Evolutionary conservation across 2,113 vertebrate species (phyloP).

Genomic region (Aleadryas rufinucha): DNA sequence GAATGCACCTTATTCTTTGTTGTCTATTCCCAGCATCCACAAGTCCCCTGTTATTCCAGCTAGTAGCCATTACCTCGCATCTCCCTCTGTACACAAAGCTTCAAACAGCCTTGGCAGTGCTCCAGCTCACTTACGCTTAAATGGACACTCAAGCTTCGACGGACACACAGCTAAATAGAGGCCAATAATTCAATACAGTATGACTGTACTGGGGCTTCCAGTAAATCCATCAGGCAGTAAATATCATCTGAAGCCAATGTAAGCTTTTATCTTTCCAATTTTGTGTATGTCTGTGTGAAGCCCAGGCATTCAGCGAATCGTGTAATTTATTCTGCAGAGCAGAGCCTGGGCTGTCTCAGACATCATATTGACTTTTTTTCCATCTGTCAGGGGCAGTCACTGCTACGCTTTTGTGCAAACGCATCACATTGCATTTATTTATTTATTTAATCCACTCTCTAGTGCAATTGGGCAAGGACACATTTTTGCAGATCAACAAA

Average conservation of each 20-base stretch:
- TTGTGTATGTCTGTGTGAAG: conserved; percentile 78
- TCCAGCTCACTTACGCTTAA: conserved; percentile 84
- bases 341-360: conserved; percentile 75
- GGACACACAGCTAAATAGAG: conserved; percentile 83
- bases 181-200: conserved; percentile 86
- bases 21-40: conserved; percentile 37
- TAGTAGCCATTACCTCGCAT: conserved; percentile 68
- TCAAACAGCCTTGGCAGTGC: conserved; percentile 70
- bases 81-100: conserved; percentile 66
- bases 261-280: conserved; percentile 87
- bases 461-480: conserved; percentile 70
- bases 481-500: conserved; percentile 77
- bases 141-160: conserved; percentile 80
- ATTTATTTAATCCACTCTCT: conserved; percentile 73
- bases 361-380: conserved; percentile 80
- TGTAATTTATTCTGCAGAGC: conserved; percentile 84
- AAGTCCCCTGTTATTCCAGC: conserved; percentile 67
- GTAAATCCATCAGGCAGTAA: conserved; percentile 87
- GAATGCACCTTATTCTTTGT: conserved; percentile 60
- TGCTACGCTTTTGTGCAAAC: conserved; percentile 69
- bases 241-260: conserved; percentile 85
- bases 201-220: conserved; percentile 79
- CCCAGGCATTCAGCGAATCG: conserved; percentile 78
- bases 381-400: conserved; percentile 80
- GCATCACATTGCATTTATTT: conserved; percentile 75